Evolutionary conservation across 2,888 invertebrate genomes (phyloP), one percentile per base, ranked within the genome.

Genomic region (Enchytraeus crypticus): DNA sequence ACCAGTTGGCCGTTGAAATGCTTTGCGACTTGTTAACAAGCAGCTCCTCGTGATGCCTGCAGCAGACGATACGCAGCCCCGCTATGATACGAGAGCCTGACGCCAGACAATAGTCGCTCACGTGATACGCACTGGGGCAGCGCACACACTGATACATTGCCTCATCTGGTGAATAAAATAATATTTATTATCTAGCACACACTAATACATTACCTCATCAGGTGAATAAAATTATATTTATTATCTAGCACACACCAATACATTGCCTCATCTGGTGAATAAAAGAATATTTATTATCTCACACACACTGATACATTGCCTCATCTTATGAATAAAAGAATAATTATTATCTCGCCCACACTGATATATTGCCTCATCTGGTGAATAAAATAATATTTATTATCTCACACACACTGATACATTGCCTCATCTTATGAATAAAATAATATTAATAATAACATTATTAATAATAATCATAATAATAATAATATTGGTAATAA

Each of bases 41-140:
- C 38, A 18, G 38, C 11, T 38, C 38, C 5, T 43, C 33, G 73
- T 83, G 85, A 81, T 95, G 93, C 59, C 88, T 84, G 0, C 92
- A 90, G 75, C 95, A 95, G 56, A 93, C 84, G 27, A 95, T 88
- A 74, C 76, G 85, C 3, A 84, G 85, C 0, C 85, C 84, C 0
- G 87, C 87, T 55, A 93, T 76, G 65, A 90, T 86, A 65, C 85
- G 83, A 1, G 88, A 85, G 0, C 95, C 95, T 4, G 95, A 93
- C 0, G 77, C 72, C 47, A 77, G 70, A 74, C 95, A 96, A 65
- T 85, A 85, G n/a, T 88, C 83, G 45, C 88, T 88, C 51, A 85
- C 83, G 76, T 96, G 95, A 78, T 92, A 96, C 0, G 92, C 87
- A 0, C 90, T 88, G 0, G 95, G 93, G 73, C 96, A 96, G 27